Evolutionary conservation across 2,797 vertebrate species (phyloP).

Genomic region (Semotilus atromaculatus): DNA sequence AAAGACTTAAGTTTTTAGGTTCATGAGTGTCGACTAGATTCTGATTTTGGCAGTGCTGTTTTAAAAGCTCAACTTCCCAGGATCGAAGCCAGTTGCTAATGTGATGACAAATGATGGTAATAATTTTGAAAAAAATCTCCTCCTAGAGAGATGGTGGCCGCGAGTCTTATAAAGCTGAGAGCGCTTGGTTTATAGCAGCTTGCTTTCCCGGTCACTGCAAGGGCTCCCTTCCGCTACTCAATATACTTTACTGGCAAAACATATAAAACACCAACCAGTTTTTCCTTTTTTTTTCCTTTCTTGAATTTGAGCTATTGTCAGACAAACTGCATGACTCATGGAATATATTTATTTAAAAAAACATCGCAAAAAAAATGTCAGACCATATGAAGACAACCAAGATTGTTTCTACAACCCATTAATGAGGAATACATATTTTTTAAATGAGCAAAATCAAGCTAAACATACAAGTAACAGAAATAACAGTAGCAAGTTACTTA

Average conservation of each 20-base stretch:
- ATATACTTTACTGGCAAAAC: constrained; percentile 74
- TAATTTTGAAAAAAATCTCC: constrained; percentile 70
- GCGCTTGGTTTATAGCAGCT: constrained; percentile 73
- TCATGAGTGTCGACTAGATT: constrained; percentile 31
- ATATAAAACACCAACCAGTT: constrained; percentile 67
- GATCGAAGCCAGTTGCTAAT: constrained; percentile 66
- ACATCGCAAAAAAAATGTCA: constrained; percentile 63
- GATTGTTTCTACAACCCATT: constrained; percentile 67
- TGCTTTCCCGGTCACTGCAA: constrained; percentile 70
- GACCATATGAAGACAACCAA: constrained; percentile 65
- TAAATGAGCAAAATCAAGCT: constrained; percentile 54
- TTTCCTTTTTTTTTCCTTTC: constrained; percentile 58
- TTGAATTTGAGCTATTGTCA: constrained; percentile 63
- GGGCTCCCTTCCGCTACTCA: constrained; percentile 75
- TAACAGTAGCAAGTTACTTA: constrained; percentile 55
- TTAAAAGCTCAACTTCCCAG: constrained; percentile 72
- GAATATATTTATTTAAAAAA: constrained; percentile 67
- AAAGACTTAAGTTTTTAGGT: constrained; percentile 32
- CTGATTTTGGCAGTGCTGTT: constrained; percentile 62
- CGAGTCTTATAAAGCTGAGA: constrained; percentile 71
- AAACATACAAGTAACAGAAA: constrained; percentile 61
- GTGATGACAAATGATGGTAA: constrained; percentile 75
- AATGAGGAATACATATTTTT: constrained; percentile 70
- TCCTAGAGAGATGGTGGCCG: constrained; percentile 68
- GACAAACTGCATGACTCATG: constrained; percentile 69